A percentile compares a stretch with the other conserved stretches of the same genome.
phyloP scores from a whole-genome alignment of 2,888 invertebrate genomes.

The Sphaerophoria rueppellii region DNA sequence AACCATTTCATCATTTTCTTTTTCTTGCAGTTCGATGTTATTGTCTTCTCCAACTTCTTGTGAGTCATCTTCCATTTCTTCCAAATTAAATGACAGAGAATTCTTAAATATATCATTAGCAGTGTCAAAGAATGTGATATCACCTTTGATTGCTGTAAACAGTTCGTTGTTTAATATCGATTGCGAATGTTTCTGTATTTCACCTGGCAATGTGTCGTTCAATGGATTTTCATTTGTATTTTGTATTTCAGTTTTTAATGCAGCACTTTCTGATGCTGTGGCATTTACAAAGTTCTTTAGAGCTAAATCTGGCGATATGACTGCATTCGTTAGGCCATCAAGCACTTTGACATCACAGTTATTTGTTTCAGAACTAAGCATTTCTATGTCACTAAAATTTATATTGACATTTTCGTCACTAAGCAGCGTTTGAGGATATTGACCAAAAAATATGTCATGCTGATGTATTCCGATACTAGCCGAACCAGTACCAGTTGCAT shows the following conservation, averaged over 20 bases:
- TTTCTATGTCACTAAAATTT: slow-evolving; percentile 62
- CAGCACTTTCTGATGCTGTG: too few species aligned
- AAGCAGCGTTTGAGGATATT: slow-evolving; percentile 54
- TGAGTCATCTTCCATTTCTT: slow-evolving; percentile 54
- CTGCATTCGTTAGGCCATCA: slow-evolving; percentile 41
- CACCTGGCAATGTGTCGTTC: background rate
- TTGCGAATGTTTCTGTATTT: background rate
- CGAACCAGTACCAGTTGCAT: slow-evolving; percentile 17
- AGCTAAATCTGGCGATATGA: slow-evolving; percentile 42
- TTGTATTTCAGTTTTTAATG: background rate
- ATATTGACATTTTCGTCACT: slow-evolving; percentile 60
- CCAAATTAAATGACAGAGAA: slow-evolving; percentile 34
- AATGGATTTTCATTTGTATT: background rate
- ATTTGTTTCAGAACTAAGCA: slow-evolving; percentile 50
- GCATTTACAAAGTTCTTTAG: too few species aligned
- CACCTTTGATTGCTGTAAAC: slow-evolving; percentile 28
- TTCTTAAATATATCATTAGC: slow-evolving; percentile 24
- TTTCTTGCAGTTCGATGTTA: slow-evolving; percentile 41
- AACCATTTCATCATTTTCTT: slow-evolving; percentile 50
- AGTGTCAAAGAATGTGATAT: slow-evolving; percentile 46
- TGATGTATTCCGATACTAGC: slow-evolving; percentile 22
- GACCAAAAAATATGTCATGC: slow-evolving; percentile 59
- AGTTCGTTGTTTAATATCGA: slow-evolving; percentile 40
- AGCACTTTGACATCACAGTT: slow-evolving; percentile 59
- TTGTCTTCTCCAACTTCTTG: slow-evolving; percentile 31